These are phyloP conservation scores for Chiloscyllium punctatum DNA, from an alignment of 2,797 vertebrate genomes.

Conservation along the genomic window DNA sequence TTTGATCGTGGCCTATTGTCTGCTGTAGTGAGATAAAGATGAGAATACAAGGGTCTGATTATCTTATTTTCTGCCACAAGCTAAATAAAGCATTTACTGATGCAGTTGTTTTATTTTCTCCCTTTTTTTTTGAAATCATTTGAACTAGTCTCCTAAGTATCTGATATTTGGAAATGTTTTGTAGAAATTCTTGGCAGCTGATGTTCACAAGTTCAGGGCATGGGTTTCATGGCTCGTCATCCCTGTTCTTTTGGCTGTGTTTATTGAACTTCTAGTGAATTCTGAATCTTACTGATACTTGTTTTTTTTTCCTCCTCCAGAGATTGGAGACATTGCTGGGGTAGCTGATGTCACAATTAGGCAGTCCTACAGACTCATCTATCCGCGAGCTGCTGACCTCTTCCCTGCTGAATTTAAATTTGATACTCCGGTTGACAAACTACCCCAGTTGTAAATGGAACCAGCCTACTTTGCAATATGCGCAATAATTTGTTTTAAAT, in stretches of 20 bases:
- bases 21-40: background rate
- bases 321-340: conserved; percentile 95
- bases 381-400: conserved; percentile 88
- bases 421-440: conserved; percentile 94
- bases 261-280: background rate
- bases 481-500: background rate
- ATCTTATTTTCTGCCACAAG: background rate
- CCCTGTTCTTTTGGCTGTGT: background rate
- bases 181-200: background rate
- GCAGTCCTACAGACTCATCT: conserved; percentile 96
- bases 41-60: background rate
- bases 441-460: conserved; percentile 81
- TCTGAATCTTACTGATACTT: conserved; percentile 4
- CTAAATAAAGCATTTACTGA: background rate
- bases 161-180: background rate
- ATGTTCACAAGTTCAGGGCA: background rate
- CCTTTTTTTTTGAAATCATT: background rate
- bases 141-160: background rate
- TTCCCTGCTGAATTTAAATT: conserved; percentile 98
- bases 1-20: background rate
- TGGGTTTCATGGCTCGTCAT: background rate
- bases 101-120: background rate
- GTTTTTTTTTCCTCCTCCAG: conserved; percentile 55
- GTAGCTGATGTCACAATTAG: conserved; percentile 95
- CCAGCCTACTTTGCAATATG: background rate